Evolutionary conservation across 2,797 vertebrate species (phyloP), one percentile per base, ranked within the genome.

Genomic region (Novumbra hubbsi): DNA sequence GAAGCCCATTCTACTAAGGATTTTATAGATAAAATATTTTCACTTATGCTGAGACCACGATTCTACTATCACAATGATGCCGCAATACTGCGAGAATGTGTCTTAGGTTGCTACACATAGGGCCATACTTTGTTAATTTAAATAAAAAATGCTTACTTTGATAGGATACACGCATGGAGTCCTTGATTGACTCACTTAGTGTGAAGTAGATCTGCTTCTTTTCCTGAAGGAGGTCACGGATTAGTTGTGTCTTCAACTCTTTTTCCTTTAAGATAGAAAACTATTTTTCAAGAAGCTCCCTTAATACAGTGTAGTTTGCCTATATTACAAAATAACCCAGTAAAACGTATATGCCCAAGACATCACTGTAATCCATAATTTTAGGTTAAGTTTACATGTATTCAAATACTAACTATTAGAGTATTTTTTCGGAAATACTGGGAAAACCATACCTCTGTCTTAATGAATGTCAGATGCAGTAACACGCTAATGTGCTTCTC

Each of bases 391-490:
- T 5, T 32, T n/a, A n/a, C 32, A 32, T 5, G 32, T 32, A 2
- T 32, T 32, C 32, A 41, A 41, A 41, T 41, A 8, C 41, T 41
- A 41, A 41, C 41, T 11, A 41, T 63, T 1, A 27, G 7, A 28
- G 60, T 32, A 28, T 28, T 63, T 21, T 16, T 24, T 32, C 32
- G 5, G 32, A 5, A 8, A 11, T 12, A 15, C 0, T 19, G 9
- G 0, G 65, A 19, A 49, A 72, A 30, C 49, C 71, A 71, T 81
- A 85, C 85, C 85, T 85, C 83, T 57, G 0, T 76, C 70, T 79
- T 6, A 3, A 89, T 2, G 78, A 85, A 88, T 57, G 0, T 76
- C 70, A 89, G 76, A 28, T 84, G 78, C 63, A 88, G 73, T 63
- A 70, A 0, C 0, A 84, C 15, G 3, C 73, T 14, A 66, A 77